These are phyloP conservation scores for Oeneis ivallda DNA, from an alignment of 2,888 invertebrate genomes.

Conservation along the genomic window DNA sequence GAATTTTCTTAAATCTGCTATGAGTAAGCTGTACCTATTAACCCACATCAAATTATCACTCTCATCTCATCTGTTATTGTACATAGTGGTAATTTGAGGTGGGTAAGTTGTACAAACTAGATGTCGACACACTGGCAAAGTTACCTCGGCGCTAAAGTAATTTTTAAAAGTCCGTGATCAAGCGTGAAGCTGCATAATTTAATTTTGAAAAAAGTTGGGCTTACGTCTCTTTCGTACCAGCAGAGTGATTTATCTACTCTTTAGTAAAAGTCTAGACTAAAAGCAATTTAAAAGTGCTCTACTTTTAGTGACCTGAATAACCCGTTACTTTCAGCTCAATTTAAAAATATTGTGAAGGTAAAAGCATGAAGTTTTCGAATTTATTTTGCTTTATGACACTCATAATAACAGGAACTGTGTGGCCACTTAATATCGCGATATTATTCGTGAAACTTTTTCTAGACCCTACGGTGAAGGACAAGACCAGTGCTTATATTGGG, in stretches of 20 bases:
- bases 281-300: slow-evolving; percentile 16
- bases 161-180: neutral
- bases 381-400: neutral
- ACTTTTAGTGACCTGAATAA: slow-evolving; percentile 17
- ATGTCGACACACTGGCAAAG: neutral
- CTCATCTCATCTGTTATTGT: no score
- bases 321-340: slow-evolving; percentile 20
- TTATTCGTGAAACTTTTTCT: no score
- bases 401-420: no score
- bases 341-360: slow-evolving; percentile 11
- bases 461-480: no score
- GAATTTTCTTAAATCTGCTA: neutral
- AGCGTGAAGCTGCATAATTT: slow-evolving; percentile 13
- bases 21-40: no score
- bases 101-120: neutral
- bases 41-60: no score
- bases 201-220: slow-evolving; percentile 9
- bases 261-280: slow-evolving; percentile 18
- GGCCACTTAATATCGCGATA: no score
- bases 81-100: no score
- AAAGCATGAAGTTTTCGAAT: neutral
- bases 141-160: neutral
- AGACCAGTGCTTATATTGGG: no score
- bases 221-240: slow-evolving; percentile 1
- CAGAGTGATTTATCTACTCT: slow-evolving; percentile 16